phyloP scores from a whole-genome alignment of 2,113 vertebrate species.

The Saccopteryx leptura region DNA sequence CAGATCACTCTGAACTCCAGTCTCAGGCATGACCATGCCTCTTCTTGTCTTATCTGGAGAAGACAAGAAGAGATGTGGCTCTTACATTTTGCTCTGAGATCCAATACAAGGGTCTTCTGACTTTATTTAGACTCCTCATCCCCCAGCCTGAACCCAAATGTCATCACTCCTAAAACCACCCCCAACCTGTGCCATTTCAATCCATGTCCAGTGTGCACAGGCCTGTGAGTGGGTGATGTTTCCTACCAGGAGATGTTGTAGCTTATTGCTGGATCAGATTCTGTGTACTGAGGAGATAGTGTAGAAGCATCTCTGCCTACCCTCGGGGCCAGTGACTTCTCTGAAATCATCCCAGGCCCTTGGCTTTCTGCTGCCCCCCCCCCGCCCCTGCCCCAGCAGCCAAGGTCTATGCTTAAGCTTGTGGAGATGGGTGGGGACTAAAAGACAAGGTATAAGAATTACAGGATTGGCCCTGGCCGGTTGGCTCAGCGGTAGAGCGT shows the following conservation, averaged over 20 bases:
- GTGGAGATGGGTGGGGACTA: background rate
- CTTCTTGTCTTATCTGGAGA: too few species aligned
- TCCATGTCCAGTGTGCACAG: background rate
- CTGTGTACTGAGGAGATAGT: too few species aligned
- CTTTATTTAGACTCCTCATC: background rate
- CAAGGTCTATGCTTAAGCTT: background rate
- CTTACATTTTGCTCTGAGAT: background rate
- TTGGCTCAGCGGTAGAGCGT: too few species aligned
- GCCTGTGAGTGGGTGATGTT: accelerated
- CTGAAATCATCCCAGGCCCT: background rate
- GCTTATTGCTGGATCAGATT: background rate
- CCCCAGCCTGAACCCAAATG: background rate
- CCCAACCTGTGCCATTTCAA: background rate
- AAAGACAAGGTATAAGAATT: background rate
- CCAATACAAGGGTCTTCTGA: background rate
- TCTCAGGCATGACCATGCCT: background rate
- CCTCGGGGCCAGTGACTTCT: background rate
- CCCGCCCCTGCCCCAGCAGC: background rate
- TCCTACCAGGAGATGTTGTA: background rate
- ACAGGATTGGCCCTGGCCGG: too few species aligned
- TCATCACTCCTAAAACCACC: background rate
- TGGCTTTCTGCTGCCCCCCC: too few species aligned
- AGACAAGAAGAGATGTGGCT: background rate
- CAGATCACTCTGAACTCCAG: background rate
- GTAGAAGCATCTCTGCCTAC: background rate